Base-by-base conservation (phyloP, 2,797 vertebrate species). In the Podargus strigoides region DNA sequence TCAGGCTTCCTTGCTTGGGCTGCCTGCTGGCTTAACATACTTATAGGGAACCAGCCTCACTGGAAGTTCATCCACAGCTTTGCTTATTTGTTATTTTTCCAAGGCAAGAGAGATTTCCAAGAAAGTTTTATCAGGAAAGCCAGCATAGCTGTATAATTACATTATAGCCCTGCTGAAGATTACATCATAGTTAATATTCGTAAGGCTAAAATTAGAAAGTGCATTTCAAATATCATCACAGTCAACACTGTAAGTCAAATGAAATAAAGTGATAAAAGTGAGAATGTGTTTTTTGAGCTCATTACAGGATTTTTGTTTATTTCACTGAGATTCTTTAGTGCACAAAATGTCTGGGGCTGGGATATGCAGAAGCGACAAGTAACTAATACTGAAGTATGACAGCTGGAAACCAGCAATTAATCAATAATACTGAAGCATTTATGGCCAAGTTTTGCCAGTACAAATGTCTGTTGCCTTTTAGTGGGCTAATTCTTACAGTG, bases 391-490 rank as follows among this genome's bases (percentile, higher is more conserved):
- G 36, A 87, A 68, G 16, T 79, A 66, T 79, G 63, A 56, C 63
- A 69, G 16, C 75, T 85, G 74, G 67, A 82, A 92, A 92, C 20
- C 21, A 73, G 24, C 59, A 73, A 85, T 69, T 85, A 89, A 73
- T 76, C 85, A 85, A 49, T 64, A 85, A 79, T 42, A 69, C 36
- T 7, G 4, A 73, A 80, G 42, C 28, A 37, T 55, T 85, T 89
- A 50, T 55, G 59, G 39, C 42, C 55, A 67, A 13, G 14, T 85
- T 91, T 66, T 79, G 59, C 42, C n/a, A 39, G 27, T 73, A 58
- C 20, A 69, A 50, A 58, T 1, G 1, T 85, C 50, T 79, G 12
- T 69, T 79, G 64, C 55, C 26, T 87, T 94, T 76, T 77, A 60
- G 8, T 53, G 20, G 81, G n/a, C 37, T 75, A 16, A 72, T 76